These are phyloP conservation scores for Aviceda subcristata DNA, from an alignment of 2,113 vertebrate genomes.

Conservation along the genomic window DNA sequence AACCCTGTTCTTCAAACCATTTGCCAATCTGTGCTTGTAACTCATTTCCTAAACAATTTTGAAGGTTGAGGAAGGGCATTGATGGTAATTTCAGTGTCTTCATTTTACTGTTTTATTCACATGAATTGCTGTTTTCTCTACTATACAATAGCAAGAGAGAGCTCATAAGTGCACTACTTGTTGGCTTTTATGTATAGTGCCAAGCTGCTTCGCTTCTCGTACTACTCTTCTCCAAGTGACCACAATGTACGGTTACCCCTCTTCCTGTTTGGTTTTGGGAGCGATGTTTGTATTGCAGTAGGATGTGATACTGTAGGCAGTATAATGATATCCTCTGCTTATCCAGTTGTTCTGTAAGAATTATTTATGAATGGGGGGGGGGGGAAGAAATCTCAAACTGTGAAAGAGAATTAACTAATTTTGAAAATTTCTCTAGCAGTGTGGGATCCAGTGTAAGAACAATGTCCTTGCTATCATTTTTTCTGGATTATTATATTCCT, in stretches of 20 bases:
- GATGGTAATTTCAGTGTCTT: constrained; percentile 23
- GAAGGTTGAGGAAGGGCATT: constrained; percentile 22
- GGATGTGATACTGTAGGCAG: not conserved
- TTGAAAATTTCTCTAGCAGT: not conserved
- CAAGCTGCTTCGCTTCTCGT: not conserved
- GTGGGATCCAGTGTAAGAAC: not conserved
- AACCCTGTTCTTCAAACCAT: not conserved
- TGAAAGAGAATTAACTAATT: not conserved
- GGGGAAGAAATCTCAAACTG: too few species aligned
- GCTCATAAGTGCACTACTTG: constrained; percentile 33
- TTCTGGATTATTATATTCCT: not conserved
- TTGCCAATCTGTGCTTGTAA: constrained; percentile 20
- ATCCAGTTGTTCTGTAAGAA: not conserved
- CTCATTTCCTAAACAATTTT: constrained; percentile 30
- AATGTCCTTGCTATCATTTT: not conserved
- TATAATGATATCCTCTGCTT: not conserved
- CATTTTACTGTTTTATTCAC: constrained; percentile 17
- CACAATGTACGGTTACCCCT: not conserved
- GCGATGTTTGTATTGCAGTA: not conserved
- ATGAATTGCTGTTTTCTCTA: constrained; percentile 36
- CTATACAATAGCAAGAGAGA: not conserved
- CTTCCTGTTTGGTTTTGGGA: constrained; percentile 42
- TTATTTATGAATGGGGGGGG: not conserved
- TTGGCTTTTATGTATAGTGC: constrained; percentile 5
- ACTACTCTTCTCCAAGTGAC: not conserved